A percentile compares a stretch with the other conserved stretches of the same genome.
phyloP scores from a whole-genome alignment of 2,113 vertebrate species.

The Nothoprocta pentlandii region DNA sequence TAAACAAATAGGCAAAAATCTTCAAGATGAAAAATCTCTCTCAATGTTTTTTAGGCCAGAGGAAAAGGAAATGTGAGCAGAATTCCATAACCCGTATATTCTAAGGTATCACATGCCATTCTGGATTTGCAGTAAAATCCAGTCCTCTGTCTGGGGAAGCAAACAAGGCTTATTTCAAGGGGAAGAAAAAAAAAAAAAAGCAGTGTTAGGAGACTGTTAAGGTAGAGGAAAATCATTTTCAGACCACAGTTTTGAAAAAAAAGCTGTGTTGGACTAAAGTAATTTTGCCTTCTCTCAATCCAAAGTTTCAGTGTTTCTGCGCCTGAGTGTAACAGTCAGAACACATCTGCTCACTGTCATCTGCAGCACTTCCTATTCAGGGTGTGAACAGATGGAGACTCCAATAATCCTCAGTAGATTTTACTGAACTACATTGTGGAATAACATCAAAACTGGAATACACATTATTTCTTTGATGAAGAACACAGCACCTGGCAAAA shows the following conservation, averaged over 20 bases:
- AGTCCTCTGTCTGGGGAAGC: background rate
- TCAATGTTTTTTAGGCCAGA: background rate
- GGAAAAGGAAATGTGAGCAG: background rate
- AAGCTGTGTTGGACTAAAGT: background rate
- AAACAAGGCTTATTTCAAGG: background rate
- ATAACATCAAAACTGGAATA: slow-evolving; percentile 37
- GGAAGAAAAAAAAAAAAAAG: background rate
- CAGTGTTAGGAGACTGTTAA: background rate
- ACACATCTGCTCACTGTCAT: slow-evolving; percentile 42
- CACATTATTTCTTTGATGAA: background rate
- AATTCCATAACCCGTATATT: background rate
- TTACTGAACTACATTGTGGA: slow-evolving; percentile 52
- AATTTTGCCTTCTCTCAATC: slow-evolving; percentile 14
- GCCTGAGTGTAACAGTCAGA: background rate
- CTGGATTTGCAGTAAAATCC: background rate
- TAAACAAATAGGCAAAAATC: background rate
- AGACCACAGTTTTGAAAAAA: too few species aligned
- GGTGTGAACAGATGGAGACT: slow-evolving; percentile 56
- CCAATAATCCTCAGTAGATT: slow-evolving; percentile 48
- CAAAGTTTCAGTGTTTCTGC: background rate
- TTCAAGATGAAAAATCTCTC: background rate
- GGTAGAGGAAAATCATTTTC: background rate
- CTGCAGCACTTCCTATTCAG: slow-evolving; percentile 25
- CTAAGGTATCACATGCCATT: background rate
- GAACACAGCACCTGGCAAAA: background rate